A percentile compares a stretch with the other conserved stretches of the same genome.
These are phyloP conservation scores for Solenodon paradoxus DNA, from an alignment of 2,113 vertebrate species.

Conservation along the genomic window DNA sequence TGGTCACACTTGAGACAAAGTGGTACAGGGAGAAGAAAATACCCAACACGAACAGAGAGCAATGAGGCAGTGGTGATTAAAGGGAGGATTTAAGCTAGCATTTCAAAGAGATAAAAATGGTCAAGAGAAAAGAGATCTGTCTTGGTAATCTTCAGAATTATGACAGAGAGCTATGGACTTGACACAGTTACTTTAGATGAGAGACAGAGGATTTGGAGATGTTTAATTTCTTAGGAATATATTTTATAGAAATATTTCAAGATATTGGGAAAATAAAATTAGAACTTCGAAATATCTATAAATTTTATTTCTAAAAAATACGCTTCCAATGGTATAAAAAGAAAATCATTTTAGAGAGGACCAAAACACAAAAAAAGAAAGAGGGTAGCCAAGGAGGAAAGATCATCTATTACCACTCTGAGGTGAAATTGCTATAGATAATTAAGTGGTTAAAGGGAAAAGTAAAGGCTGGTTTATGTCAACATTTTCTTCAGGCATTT, in stretches of 20 bases:
- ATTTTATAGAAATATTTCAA: background rate
- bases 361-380: background rate
- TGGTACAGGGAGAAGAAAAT: background rate
- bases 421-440: accelerated
- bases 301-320: background rate
- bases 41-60: background rate
- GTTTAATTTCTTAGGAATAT: background rate
- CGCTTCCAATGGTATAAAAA: background rate
- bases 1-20: background rate
- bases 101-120: background rate
- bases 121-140: background rate
- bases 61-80: background rate
- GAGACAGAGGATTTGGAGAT: background rate
- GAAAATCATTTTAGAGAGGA: background rate
- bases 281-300: background rate
- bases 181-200: background rate
- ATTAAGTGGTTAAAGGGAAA: background rate
- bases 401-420: too few species aligned
- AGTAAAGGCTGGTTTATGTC: background rate
- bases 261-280: background rate
- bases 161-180: background rate
- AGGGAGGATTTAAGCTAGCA: background rate
- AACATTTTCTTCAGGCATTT: background rate
- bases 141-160: background rate
- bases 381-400: background rate